Evolutionary conservation across 2,888 invertebrate species (phyloP).

Genomic region (Criorhina ranunculi): DNA sequence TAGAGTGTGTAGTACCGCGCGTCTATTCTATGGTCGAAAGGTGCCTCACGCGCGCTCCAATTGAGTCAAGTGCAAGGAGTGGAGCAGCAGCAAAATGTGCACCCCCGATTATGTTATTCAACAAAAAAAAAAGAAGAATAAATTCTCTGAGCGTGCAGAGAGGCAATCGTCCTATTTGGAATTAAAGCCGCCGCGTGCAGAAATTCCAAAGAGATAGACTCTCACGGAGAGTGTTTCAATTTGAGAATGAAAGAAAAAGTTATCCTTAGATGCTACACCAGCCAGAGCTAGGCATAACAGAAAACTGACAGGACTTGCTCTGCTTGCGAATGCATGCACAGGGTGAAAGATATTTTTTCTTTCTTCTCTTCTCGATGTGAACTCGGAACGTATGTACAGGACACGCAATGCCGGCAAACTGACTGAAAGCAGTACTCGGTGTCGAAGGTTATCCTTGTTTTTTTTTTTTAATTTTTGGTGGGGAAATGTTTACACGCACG

Average conservation of each 20-base stretch:
- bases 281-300: constrained; percentile 48
- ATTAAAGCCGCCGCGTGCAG: constrained; percentile 10
- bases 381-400: constrained; percentile 6
- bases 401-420: constrained; percentile 65
- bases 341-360: not conserved
- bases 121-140: too few species aligned
- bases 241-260: constrained; percentile 23
- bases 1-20: constrained; percentile 55
- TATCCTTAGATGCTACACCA: constrained; percentile 33
- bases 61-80: constrained; percentile 75
- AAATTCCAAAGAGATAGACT: constrained; percentile 26
- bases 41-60: constrained; percentile 67
- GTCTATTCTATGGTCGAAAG: constrained; percentile 60
- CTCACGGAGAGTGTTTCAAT: constrained; percentile 22
- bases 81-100: constrained; percentile 68
- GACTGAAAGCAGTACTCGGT: constrained; percentile 34
- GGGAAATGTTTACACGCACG: constrained; percentile 65
- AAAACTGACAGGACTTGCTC: constrained; percentile 54
- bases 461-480: too few species aligned
- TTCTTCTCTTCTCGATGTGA: constrained; percentile 17
- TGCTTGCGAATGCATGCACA: constrained; percentile 43
- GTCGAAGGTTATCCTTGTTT: constrained; percentile 35
- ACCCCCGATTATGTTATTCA: constrained; percentile 70
- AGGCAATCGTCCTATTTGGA: not conserved
- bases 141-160: constrained; percentile 52